Evolutionary conservation across 1,140 invertebrate genomes (phyloP).

Genomic region (Portunus trituberculatus): DNA sequence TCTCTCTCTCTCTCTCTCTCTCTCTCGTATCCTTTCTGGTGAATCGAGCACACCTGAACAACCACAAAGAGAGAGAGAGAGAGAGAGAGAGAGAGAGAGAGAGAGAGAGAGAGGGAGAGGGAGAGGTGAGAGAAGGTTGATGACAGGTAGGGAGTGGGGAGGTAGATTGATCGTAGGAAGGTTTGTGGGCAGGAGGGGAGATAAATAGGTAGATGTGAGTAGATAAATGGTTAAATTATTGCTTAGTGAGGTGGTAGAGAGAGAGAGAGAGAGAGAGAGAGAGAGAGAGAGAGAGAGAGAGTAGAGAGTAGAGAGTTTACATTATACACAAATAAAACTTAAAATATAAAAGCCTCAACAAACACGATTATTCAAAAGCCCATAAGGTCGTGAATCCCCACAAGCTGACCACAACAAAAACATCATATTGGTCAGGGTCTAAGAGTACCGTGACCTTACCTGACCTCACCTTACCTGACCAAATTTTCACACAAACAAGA

Average conservation of each 20-base stretch:
- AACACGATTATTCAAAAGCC: neutral
- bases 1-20: too few species aligned
- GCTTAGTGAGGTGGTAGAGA: neutral
- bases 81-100: neutral
- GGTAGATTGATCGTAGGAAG: neutral
- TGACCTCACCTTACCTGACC: neutral
- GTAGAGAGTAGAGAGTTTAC: neutral
- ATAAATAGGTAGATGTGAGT: constrained; percentile 5
- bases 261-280: constrained; percentile 45
- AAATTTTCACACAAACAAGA: neutral
- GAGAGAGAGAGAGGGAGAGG: neutral
- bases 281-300: constrained; percentile 46
- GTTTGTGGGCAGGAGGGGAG: neutral
- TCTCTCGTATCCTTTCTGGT: too few species aligned
- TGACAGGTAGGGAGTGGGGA: neutral
- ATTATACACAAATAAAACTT: neutral
- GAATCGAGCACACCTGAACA: too few species aligned
- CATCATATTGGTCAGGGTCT: neutral
- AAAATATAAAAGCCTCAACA: neutral
- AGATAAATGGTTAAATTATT: constrained; percentile 14
- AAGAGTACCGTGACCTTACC: neutral
- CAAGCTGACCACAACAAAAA: neutral
- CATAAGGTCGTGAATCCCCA: neutral
- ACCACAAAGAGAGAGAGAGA: neutral
- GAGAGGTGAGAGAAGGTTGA: neutral